Evolutionary conservation across 2,888 invertebrate genomes (phyloP).

Genomic region (Cetonia aurata): DNA sequence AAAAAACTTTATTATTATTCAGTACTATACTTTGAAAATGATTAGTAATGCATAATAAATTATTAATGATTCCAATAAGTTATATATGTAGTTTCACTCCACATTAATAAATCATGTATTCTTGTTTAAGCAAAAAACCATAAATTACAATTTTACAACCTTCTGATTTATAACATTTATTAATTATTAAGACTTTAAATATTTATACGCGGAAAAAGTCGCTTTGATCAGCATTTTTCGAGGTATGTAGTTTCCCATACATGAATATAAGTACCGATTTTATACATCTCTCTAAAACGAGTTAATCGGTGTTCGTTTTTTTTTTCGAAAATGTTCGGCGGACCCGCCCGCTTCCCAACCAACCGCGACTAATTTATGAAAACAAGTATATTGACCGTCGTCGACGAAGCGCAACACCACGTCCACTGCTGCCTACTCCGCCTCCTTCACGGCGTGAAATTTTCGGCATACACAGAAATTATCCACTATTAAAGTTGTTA

Average conservation of each 20-base stretch:
- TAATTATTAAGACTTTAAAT: too few relatives aligned
- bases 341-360: constrained; percentile 9
- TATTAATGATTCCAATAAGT: too few relatives aligned
- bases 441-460: constrained; percentile 13
- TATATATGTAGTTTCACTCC: too few relatives aligned
- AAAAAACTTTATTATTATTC: too few relatives aligned
- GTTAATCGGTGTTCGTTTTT: constrained; percentile 28
- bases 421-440: constrained; percentile 10
- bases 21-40: too few relatives aligned
- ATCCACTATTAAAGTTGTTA: constrained; percentile 27
- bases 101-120: too few relatives aligned
- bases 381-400: constrained; percentile 34
- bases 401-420: constrained; percentile 14
- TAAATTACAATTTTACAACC: too few relatives aligned
- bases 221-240: background rate
- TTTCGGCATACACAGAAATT: constrained; percentile 25
- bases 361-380: constrained; percentile 30
- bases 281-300: constrained; percentile 19
- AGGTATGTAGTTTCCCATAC: background rate
- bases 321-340: background rate
- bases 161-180: too few relatives aligned
- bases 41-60: too few relatives aligned
- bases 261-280: too few relatives aligned
- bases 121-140: too few relatives aligned
- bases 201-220: background rate